Percentiles rank a stretch among this genome's conserved stretches.
phyloP scores from a whole-genome alignment of 2,113 vertebrate genomes.

The Nycticorax nycticorax region DNA sequence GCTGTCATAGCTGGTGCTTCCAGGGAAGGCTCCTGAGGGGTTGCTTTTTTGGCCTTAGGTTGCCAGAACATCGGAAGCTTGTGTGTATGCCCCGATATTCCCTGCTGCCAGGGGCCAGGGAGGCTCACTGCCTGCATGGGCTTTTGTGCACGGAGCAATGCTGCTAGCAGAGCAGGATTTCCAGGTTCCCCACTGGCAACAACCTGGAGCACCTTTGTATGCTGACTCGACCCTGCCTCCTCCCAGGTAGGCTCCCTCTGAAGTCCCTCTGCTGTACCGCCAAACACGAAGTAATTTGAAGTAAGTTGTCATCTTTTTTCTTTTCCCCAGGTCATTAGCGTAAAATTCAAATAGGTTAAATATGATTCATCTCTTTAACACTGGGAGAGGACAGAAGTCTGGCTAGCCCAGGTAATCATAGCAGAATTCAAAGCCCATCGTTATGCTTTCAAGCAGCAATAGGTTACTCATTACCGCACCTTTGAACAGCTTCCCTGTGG shows the following conservation, averaged over 20 bases:
- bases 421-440: conserved; percentile 8
- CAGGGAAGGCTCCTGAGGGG: background rate
- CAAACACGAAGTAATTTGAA: background rate
- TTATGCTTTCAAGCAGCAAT: conserved; percentile 35
- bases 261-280: background rate
- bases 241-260: background rate
- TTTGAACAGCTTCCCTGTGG: conserved; percentile 57
- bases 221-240: background rate
- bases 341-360: conserved; percentile 48
- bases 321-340: background rate
- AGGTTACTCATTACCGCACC: conserved; percentile 36
- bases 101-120: background rate
- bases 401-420: conserved; percentile 11
- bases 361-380: background rate
- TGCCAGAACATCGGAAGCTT: background rate
- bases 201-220: background rate
- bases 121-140: background rate
- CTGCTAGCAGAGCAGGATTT: conserved; percentile 2
- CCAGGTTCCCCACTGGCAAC: background rate
- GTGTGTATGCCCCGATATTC: background rate
- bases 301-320: background rate
- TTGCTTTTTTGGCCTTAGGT: background rate
- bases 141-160: fast-evolving
- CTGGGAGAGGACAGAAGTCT: conserved; percentile 27
- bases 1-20: background rate